These are phyloP conservation scores for Pseudobourletiella spinata DNA, from an alignment of 1,140 invertebrate genomes.

Conservation along the genomic window DNA sequence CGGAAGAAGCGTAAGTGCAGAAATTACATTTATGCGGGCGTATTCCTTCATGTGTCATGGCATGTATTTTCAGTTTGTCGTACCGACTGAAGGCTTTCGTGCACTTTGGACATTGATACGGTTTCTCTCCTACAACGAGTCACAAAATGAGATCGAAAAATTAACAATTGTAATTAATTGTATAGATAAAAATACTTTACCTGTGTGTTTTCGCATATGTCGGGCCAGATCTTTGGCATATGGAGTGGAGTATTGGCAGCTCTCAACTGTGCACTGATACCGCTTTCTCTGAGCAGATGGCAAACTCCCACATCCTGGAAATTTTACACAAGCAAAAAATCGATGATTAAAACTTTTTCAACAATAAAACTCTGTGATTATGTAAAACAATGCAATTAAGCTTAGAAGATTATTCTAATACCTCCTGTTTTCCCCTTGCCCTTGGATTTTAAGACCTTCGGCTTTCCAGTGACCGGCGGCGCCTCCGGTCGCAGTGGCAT, in stretches of 20 bases:
- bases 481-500: too few species aligned
- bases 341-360: too few species aligned
- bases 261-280: slow-evolving; percentile 32
- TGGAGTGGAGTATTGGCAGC: slow-evolving; percentile 37
- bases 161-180: background rate
- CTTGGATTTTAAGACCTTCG: too few species aligned
- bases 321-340: too few species aligned
- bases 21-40: slow-evolving; percentile 50
- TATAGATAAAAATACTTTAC: slow-evolving; percentile 22
- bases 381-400: too few species aligned
- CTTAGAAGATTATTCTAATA: too few species aligned
- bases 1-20: slow-evolving; percentile 37
- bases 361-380: too few species aligned
- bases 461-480: too few species aligned
- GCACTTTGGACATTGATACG: slow-evolving; percentile 62
- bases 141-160: slow-evolving; percentile 3
- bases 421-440: too few species aligned
- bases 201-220: slow-evolving; percentile 40
- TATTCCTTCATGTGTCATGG: slow-evolving; percentile 54
- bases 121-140: slow-evolving; percentile 50
- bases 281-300: slow-evolving; percentile 22
- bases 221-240: slow-evolving; percentile 39
- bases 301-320: too few species aligned
- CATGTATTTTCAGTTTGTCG: slow-evolving; percentile 54
- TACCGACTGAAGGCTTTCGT: slow-evolving; percentile 60